Conservation (phyloP, 2,888 invertebrate genomes). For the Dastarcus helophoroides region DNA sequence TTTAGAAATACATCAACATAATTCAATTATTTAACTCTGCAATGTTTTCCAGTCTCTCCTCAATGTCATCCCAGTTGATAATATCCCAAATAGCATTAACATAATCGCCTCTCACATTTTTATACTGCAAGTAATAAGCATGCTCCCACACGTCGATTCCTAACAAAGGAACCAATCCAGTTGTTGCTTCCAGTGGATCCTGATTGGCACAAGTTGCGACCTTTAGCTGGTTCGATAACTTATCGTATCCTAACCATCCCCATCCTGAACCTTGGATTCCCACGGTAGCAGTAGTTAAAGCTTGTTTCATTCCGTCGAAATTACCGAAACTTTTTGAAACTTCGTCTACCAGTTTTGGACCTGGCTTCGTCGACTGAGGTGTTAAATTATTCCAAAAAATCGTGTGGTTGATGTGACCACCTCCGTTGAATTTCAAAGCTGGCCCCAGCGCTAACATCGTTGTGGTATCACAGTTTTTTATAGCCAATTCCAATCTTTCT, state of each 20-base stretch:
- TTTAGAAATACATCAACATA: too few species aligned
- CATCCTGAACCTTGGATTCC: constrained; percentile 97
- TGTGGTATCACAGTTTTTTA: constrained; percentile 45
- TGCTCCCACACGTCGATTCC: constrained; percentile 99
- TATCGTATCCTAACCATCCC: constrained; percentile 95
- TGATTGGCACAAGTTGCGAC: constrained; percentile 88
- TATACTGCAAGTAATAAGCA: constrained; percentile 98
- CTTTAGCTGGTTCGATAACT: constrained; percentile 46
- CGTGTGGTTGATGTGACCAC: constrained; percentile 96
- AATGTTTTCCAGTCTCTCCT: constrained; percentile 59
- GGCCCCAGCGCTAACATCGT: constrained; percentile 70
- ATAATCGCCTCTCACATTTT: constrained; percentile 94
- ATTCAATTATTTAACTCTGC: too few species aligned
- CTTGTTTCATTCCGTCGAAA: constrained; percentile 77
- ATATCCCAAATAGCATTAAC: constrained; percentile 95
- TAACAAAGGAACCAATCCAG: constrained; percentile 75
- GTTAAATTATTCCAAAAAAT: constrained; percentile 97
- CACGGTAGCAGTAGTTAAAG: constrained; percentile 65
- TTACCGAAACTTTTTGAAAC: constrained; percentile 70
- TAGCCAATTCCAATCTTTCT: constrained; percentile 79
- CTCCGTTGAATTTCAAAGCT: constrained; percentile 93
- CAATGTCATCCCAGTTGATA: constrained; percentile 88
- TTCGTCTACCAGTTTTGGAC: constrained; percentile 45
- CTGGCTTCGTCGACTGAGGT: constrained; percentile 62
- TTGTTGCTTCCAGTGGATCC: constrained; percentile 85